phyloP scores from a whole-genome alignment of 2,113 vertebrate genomes.

The Monarcha castaneiventris region DNA sequence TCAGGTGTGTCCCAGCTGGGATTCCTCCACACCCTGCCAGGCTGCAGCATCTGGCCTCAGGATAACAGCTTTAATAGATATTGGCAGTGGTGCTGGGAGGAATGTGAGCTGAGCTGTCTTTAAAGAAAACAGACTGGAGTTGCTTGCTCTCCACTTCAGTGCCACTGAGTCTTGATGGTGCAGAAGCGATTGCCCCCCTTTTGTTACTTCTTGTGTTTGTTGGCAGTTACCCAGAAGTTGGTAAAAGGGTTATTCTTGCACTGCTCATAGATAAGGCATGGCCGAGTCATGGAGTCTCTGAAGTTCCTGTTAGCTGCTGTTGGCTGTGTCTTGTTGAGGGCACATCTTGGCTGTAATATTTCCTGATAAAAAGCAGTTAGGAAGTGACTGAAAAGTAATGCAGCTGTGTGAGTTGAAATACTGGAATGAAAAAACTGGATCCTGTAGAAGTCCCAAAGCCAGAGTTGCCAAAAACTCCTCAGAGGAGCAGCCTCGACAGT shows the following conservation, averaged over 20 bases:
- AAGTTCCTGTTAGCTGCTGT: not conserved
- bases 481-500: not conserved
- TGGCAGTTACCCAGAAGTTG: not conserved
- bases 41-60: fast-evolving
- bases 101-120: not conserved
- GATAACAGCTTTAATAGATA: fast-evolving
- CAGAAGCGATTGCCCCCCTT: fast-evolving
- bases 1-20: fast-evolving
- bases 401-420: not conserved
- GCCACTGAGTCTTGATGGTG: not conserved
- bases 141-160: fast-evolving
- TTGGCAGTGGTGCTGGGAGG: not conserved
- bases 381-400: not conserved
- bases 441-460: not conserved
- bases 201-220: not conserved
- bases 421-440: not conserved
- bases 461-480: not conserved
- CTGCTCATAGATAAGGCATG: not conserved
- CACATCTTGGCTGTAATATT: not conserved
- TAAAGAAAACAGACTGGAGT: not conserved
- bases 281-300: fast-evolving
- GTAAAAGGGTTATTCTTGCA: not conserved
- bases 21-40: fast-evolving
- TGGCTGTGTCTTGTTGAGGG: fast-evolving
- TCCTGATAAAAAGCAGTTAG: not conserved